Evolutionary conservation across 2,888 invertebrate genomes (phyloP).

Genomic region (Morinoia aosen): DNA sequence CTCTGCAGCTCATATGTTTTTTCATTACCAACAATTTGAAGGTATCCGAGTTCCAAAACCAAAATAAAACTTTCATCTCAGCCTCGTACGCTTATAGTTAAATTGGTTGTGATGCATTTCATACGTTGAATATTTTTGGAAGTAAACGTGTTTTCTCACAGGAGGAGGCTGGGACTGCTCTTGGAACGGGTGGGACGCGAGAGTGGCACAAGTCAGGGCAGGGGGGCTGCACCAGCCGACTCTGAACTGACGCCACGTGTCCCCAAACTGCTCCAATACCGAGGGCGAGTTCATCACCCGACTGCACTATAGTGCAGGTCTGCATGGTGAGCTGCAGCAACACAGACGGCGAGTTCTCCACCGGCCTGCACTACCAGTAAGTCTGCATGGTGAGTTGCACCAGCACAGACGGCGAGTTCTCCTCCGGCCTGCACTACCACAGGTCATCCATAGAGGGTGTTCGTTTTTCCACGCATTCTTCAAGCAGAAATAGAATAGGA

Average conservation of each 20-base stretch:
- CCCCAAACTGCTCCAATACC: neutral
- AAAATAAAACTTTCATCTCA: no score
- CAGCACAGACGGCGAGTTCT: neutral
- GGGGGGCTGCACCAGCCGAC: neutral
- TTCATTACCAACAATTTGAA: no score
- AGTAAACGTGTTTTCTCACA: neutral
- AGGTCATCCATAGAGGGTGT: no score
- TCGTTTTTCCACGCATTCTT: no score
- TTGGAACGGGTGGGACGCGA: neutral
- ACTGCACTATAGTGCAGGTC: neutral
- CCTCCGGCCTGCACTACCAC: neutral
- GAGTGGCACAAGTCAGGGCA: neutral
- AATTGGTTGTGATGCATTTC: no score
- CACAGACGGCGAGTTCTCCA: neutral
- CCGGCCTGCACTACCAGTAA: neutral
- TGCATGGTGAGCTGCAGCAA: no score
- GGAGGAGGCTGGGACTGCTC: constrained; percentile 6
- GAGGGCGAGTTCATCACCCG: neutral
- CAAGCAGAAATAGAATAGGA: no score
- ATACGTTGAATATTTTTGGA: no score
- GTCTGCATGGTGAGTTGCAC: no score
- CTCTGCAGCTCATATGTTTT: no score
- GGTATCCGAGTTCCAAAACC: no score
- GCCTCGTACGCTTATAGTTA: no score
- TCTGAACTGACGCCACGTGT: neutral